Evolutionary conservation across 2,797 vertebrate species (phyloP).

Genomic region (Ctenopoma multispine): DNA sequence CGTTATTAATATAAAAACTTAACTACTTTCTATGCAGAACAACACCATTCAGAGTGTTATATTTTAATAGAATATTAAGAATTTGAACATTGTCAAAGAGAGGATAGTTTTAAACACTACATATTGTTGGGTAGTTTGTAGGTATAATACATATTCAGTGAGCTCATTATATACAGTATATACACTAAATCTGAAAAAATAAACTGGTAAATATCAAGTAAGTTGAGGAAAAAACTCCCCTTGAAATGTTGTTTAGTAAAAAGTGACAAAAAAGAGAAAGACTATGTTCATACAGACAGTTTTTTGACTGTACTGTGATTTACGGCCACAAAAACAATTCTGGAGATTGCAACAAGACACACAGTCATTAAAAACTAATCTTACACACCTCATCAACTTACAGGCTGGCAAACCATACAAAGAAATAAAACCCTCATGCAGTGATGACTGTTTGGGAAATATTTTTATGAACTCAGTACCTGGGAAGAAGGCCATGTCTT

Average conservation of each 20-base stretch:
- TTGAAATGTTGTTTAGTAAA: too few species aligned
- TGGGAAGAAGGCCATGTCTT: constrained; percentile 74
- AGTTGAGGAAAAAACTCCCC: too few species aligned
- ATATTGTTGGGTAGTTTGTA: too few species aligned
- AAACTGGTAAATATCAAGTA: too few species aligned
- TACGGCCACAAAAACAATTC: constrained; percentile 35
- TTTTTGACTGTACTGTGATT: constrained; percentile 59
- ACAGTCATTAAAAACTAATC: constrained; percentile 68
- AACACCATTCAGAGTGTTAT: neutral
- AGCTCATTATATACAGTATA: too few species aligned
- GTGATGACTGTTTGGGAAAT: constrained; percentile 67
- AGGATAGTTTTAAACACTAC: too few species aligned
- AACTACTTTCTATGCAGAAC: neutral
- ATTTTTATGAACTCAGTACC: constrained; percentile 69
- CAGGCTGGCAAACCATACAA: constrained; percentile 62
- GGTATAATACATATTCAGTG: too few species aligned
- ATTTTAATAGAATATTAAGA: neutral
- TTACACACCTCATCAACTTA: constrained; percentile 74
- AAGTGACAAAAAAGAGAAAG: too few species aligned
- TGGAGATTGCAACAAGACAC: constrained; percentile 50
- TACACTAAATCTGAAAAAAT: too few species aligned
- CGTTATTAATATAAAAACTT: too few species aligned
- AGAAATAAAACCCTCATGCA: constrained; percentile 62
- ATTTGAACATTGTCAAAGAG: too few species aligned
- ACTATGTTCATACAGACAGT: neutral